phyloP scores from a whole-genome alignment of 2,113 vertebrate species.

The Motacilla tschutschensis region DNA sequence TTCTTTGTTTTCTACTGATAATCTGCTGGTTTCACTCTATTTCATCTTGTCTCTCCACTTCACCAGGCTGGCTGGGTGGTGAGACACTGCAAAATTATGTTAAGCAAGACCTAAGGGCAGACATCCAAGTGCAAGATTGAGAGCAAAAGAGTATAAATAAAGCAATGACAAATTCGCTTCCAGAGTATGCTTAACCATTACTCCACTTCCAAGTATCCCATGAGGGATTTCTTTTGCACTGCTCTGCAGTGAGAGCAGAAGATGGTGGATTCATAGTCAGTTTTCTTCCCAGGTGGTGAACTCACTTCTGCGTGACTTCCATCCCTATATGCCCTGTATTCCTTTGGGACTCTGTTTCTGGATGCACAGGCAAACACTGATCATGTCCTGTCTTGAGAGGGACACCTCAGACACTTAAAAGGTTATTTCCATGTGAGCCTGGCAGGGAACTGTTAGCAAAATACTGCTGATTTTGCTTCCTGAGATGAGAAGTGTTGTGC shows the following conservation, averaged over 20 bases:
- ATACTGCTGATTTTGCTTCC: neutral
- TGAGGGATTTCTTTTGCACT: neutral
- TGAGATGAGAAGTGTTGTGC: neutral
- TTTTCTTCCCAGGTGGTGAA: neutral
- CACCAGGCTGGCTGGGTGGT: neutral
- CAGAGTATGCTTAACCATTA: neutral
- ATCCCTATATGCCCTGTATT: neutral
- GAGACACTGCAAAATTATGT: neutral
- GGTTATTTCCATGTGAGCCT: neutral
- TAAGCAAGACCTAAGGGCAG: neutral
- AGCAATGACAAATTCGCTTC: neutral
- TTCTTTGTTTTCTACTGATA: neutral
- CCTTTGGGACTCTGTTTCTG: neutral
- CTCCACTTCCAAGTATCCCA: neutral
- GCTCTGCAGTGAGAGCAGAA: neutral
- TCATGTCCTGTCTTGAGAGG: neutral
- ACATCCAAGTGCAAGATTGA: neutral
- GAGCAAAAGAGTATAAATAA: conserved; percentile 24
- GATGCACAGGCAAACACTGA: neutral
- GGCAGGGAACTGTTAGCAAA: neutral
- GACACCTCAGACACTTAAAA: neutral
- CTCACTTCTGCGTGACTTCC: neutral
- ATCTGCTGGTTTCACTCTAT: neutral
- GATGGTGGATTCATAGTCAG: neutral
- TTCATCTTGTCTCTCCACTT: neutral